These are phyloP conservation scores for Steinernema khuongi DNA, from an alignment of 1,140 invertebrate genomes.

Conservation along the genomic window DNA sequence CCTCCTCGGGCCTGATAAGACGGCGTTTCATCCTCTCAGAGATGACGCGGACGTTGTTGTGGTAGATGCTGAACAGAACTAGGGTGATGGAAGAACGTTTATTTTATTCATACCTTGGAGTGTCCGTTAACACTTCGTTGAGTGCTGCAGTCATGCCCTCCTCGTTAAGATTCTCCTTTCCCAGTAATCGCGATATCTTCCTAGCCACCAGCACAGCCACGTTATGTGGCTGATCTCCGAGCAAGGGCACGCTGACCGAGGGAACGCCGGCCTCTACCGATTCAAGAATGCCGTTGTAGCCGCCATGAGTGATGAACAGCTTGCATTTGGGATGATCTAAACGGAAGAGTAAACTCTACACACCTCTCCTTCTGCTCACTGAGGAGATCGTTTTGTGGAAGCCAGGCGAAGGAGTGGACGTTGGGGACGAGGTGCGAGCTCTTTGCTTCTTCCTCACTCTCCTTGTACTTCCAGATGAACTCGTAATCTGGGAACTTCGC, in stretches of 20 bases:
- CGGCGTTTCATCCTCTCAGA: neutral
- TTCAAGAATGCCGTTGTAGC: neutral
- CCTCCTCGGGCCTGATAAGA: neutral
- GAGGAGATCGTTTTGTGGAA: neutral
- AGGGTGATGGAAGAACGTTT: too few relatives aligned
- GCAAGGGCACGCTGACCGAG: neutral
- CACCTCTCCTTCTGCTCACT: neutral
- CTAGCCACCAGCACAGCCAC: neutral
- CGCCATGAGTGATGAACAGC: conserved; percentile 1
- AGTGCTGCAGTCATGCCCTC: neutral
- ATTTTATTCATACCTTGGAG: neutral
- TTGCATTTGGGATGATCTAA: conserved; percentile 10
- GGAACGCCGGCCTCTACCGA: neutral
- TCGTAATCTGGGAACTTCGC: neutral
- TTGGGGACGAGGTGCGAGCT: neutral
- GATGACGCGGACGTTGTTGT: neutral
- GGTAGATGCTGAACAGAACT: neutral
- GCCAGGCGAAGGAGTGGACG: neutral
- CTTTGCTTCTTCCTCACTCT: neutral
- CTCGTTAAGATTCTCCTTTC: neutral
- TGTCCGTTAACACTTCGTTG: neutral
- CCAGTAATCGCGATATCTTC: conserved; percentile 1
- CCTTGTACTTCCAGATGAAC: neutral
- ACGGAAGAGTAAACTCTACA: neutral
- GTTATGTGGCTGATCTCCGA: neutral